Percentiles rank a stretch among this genome's conserved stretches.
Conservation (phyloP, 2,113 vertebrate genomes). For the Puffinus mauretanicus region DNA sequence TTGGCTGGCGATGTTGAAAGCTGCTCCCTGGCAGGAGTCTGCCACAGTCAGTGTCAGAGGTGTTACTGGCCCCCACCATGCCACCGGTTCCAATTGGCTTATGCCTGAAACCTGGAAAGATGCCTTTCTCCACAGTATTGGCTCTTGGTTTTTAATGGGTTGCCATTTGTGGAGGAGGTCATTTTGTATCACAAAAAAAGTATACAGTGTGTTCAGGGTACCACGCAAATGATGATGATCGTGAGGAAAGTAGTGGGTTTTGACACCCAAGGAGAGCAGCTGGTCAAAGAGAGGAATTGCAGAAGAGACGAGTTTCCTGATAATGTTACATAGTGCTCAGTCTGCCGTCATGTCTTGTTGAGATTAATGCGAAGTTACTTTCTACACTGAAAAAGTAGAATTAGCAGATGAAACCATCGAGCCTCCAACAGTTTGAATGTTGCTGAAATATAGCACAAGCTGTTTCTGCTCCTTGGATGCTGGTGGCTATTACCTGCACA, state of each 20-base stretch:
- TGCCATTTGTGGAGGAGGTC: accelerated
- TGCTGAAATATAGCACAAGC: not conserved
- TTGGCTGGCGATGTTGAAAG: not conserved
- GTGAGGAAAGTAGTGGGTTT: not conserved
- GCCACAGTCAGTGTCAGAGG: not conserved
- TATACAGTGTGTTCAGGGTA: not conserved
- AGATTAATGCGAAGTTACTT: not conserved
- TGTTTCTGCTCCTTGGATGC: not conserved
- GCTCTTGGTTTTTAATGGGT: not conserved
- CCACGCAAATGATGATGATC: not conserved
- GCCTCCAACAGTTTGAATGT: not conserved
- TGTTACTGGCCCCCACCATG: accelerated
- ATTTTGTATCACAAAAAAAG: not conserved
- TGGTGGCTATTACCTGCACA: not conserved
- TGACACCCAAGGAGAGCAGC: not conserved
- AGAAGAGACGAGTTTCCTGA: not conserved
- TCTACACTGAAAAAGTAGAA: not conserved
- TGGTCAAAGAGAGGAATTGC: not conserved
- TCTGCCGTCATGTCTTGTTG: not conserved
- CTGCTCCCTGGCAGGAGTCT: not conserved
- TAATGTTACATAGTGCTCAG: not conserved
- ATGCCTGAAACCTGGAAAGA: not conserved
- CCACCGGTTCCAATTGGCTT: not conserved
- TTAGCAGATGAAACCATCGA: not conserved
- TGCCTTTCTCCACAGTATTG: not conserved